Base-by-base conservation (phyloP, 2,797 vertebrate genomes). In the Ataeniobius toweri region DNA sequence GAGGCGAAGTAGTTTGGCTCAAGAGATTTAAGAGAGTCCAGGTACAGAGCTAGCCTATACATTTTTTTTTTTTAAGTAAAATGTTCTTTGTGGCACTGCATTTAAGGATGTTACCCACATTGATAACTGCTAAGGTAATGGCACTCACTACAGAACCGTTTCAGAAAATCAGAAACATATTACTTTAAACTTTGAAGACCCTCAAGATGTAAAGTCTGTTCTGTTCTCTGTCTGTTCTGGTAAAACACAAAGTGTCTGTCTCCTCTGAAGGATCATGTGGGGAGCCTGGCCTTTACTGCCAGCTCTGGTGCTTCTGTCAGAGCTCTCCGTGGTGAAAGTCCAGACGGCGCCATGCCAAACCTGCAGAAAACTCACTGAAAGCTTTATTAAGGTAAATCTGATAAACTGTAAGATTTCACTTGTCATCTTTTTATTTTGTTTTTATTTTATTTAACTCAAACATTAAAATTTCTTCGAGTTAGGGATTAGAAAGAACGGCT, bases 401-500 rank as follows among this genome's bases (percentile, higher is more conserved):
- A 5, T 56, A n/a, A 39, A 46, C 9, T 24, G 8, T 74, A 3
- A 26, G 0, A 76, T 82, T 1, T 41, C 28, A 22, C 41, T 71
- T 36, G 3, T 75, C 0, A 22, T 59, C 18, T 56, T 44, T 24
- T 18, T 70, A 3, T 10, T 8, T 2, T 24, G 50, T 16, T 41
- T 59, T 53, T 71, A 13, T 46, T 26, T 68, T 41, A 10, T 28
- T 3, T n/a, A 41, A 24, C 63, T 26, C 5, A 2, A 26, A 26
- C 16, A 28, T 5, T 20, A 71, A 41, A 77, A n/a, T 20, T 0
- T 36, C 5, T 83, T 55, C 84, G 6, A 44, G 3, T 36, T 28
- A 99, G 98, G 98, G 98, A 58, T 94, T 99, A 89, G 97, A 98
- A 89, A 95, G 91, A 87, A 99, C 98, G 0, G 95, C 96, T 73